Conservation (phyloP, 2,797 vertebrate species). For the Manis javanica region DNA sequence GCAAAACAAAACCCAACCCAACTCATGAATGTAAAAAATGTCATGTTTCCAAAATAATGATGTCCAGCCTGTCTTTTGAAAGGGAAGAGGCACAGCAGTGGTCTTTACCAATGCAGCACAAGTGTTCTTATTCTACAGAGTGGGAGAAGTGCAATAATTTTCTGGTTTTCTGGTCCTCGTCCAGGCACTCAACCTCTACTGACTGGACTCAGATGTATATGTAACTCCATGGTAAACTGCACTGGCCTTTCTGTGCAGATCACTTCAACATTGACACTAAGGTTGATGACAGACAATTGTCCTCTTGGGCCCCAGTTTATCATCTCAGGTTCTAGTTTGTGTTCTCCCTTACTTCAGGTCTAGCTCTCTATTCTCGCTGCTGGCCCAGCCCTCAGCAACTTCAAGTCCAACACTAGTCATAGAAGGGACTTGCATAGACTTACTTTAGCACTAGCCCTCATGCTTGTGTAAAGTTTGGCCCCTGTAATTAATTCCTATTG, state of each 20-base stretch:
- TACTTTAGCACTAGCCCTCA: neutral
- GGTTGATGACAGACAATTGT: neutral
- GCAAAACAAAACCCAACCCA: conserved; percentile 77
- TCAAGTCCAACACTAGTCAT: neutral
- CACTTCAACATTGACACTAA: neutral
- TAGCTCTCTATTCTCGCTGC: neutral
- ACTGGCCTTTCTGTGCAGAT: neutral
- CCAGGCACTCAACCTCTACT: neutral
- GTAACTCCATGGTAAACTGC: neutral
- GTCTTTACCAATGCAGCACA: neutral
- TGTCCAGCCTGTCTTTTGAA: neutral
- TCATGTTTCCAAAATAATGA: conserved; percentile 70
- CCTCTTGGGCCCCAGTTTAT: neutral
- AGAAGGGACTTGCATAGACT: neutral
- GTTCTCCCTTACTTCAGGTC: neutral
- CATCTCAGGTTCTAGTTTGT: neutral
- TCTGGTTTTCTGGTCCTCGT: conserved; percentile 44
- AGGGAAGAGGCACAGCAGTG: neutral
- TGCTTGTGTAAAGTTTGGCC: neutral
- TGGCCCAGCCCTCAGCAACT: neutral
- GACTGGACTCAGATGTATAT: neutral
- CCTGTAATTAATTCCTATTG: neutral
- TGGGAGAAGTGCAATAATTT: neutral
- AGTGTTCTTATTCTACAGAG: neutral
- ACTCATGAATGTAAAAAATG: conserved; percentile 75